A percentile compares a stretch with the other conserved stretches of the same genome.
phyloP scores from a whole-genome alignment of 1,140 invertebrate species.

The Heliconius hewitsoni region DNA sequence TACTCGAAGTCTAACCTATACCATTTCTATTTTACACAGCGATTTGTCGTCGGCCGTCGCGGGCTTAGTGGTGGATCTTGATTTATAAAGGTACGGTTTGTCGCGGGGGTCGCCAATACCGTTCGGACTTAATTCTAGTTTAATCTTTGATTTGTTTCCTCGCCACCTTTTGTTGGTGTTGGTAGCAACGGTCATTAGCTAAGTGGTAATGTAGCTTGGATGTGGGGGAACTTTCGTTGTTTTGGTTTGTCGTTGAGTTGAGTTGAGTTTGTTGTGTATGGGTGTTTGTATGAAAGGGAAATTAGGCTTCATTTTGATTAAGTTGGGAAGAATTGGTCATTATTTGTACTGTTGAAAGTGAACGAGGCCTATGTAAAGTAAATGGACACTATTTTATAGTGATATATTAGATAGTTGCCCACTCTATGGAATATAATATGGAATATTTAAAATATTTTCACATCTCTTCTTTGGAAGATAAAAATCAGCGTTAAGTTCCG shows the following conservation, averaged over 20 bases:
- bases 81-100: conserved; percentile 47
- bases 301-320: not conserved
- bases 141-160: conserved; percentile 35
- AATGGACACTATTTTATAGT: no score
- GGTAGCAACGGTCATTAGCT: conserved; percentile 17
- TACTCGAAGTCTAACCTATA: not conserved
- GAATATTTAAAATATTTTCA: no score
- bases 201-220: conserved; percentile 17
- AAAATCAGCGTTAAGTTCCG: no score
- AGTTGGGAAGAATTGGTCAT: not conserved
- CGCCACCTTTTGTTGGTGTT: not conserved
- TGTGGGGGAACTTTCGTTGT: conserved; percentile 2
- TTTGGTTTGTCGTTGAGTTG: not conserved
- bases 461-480: no score
- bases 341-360: no score
- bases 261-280: not conserved
- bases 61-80: conserved; percentile 48
- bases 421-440: no score
- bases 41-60: conserved; percentile 40
- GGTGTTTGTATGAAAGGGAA: not conserved
- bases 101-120: conserved; percentile 37
- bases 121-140: conserved; percentile 33
- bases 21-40: conserved; percentile 13
- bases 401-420: no score
- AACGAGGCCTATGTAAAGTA: no score